A percentile compares a stretch with the other conserved stretches of the same genome.
Conservation (phyloP, 2,797 vertebrate genomes). For the Leptodactylus fallax region DNA sequence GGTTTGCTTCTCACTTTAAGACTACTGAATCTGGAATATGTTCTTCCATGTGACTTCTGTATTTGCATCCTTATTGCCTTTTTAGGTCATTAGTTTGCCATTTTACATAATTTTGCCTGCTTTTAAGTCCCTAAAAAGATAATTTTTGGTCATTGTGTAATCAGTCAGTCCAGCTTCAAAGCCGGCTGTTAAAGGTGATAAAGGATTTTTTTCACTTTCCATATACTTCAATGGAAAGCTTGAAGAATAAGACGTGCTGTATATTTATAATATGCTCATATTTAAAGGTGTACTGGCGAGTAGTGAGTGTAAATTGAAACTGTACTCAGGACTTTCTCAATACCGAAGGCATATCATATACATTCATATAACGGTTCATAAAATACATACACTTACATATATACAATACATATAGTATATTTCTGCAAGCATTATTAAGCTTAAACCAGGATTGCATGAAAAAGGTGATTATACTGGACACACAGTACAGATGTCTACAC, state of each 20-base stretch:
- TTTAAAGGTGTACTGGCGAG: neutral
- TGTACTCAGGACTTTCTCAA: neutral
- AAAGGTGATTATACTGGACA: too few species aligned
- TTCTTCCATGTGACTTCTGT: neutral
- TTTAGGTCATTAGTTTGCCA: neutral
- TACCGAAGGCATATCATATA: neutral
- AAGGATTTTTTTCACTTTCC: neutral
- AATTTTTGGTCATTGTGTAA: neutral
- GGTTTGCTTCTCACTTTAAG: neutral
- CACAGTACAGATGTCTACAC: too few species aligned
- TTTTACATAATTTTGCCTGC: neutral
- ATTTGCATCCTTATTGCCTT: neutral
- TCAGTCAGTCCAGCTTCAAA: slow-evolving; percentile 4
- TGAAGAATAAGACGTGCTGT: neutral
- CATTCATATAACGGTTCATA: too few species aligned
- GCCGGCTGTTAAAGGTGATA: neutral
- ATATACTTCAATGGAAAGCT: neutral
- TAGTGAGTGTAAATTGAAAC: neutral
- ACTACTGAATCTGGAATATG: neutral
- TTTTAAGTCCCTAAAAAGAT: neutral
- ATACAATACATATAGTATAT: too few species aligned
- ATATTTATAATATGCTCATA: neutral
- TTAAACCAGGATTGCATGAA: too few species aligned
- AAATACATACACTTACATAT: too few species aligned
- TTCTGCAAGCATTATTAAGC: too few species aligned